Conservation (phyloP, 2,113 vertebrate genomes). For the Microcebus murinus region DNA sequence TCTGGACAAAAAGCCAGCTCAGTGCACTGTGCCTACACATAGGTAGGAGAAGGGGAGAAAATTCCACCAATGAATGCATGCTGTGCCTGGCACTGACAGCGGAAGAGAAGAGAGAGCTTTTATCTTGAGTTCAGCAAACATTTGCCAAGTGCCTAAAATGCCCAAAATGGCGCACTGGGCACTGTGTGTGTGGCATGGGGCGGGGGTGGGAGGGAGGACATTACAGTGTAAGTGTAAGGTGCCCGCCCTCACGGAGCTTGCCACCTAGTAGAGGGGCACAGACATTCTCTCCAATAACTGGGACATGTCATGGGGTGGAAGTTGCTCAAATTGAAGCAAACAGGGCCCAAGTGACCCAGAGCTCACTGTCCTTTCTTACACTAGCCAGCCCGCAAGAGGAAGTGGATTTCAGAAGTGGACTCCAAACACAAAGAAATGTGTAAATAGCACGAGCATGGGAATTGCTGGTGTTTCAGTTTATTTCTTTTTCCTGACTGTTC, state of each 20-base stretch:
- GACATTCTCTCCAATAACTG: background rate
- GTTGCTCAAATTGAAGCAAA: background rate
- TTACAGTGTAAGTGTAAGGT: background rate
- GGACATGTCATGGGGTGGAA: background rate
- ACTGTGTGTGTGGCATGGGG: no score
- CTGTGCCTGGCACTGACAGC: background rate
- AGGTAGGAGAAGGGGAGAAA: background rate
- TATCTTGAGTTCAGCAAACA: background rate
- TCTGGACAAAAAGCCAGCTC: background rate
- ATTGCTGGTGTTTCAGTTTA: background rate
- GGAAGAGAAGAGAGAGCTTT: background rate
- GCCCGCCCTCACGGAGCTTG: background rate
- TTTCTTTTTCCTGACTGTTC: background rate
- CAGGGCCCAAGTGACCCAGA: background rate
- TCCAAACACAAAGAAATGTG: background rate
- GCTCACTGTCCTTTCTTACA: conserved; percentile 18
- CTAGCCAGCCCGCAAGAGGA: background rate
- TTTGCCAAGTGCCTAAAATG: background rate
- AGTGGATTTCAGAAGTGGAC: conserved; percentile 34
- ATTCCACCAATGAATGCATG: background rate
- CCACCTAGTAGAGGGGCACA: background rate
- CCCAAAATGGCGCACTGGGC: background rate
- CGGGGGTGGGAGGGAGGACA: rapidly evolving
- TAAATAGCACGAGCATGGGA: background rate
- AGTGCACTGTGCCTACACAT: no score